phyloP scores from a whole-genome alignment of 2,113 vertebrate genomes.

The Alosa alosa region DNA sequence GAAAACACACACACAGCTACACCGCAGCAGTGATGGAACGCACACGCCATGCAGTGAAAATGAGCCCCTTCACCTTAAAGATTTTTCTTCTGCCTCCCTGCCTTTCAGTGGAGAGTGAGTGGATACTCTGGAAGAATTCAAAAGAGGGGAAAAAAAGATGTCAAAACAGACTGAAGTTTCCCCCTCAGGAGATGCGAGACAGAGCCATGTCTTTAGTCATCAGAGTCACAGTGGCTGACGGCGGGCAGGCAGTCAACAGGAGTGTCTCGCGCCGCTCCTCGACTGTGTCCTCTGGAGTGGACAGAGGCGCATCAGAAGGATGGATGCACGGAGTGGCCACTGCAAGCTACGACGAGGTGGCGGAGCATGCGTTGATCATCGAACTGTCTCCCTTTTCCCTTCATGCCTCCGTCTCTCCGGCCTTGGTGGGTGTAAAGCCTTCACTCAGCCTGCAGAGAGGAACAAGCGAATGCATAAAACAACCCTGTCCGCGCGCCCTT shows the following conservation, averaged over 20 bases:
- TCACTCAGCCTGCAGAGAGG: not conserved
- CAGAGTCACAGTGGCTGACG: conserved; percentile 40
- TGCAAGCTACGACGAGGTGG: not conserved
- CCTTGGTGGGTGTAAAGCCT: conserved; percentile 9
- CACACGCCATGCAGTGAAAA: too few species aligned
- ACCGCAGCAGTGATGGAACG: too few species aligned
- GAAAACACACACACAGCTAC: too few species aligned
- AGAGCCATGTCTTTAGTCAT: conserved; percentile 33
- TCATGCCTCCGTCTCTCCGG: conserved; percentile 11
- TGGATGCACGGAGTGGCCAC: conserved; percentile 20
- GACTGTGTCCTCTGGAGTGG: not conserved
- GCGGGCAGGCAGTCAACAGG: conserved; percentile 34
- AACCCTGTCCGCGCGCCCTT: conserved; percentile 41
- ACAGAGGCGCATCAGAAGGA: not conserved
- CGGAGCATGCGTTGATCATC: conserved; percentile 44
- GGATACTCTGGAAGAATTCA: not conserved
- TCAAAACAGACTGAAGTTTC: not conserved
- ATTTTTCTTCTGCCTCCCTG: conserved; percentile 1
- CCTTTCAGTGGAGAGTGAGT: not conserved
- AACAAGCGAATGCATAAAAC: conserved; percentile 26
- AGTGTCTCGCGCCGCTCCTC: conserved; percentile 26
- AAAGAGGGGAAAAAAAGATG: too few species aligned
- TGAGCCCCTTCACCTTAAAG: not conserved
- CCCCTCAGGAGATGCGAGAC: conserved; percentile 17
- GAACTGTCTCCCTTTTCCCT: conserved; percentile 27